A percentile compares a stretch with the other conserved stretches of the same genome.
Evolutionary conservation across 2,888 invertebrate species (phyloP).

Genomic region (Vesta saturnalis): DNA sequence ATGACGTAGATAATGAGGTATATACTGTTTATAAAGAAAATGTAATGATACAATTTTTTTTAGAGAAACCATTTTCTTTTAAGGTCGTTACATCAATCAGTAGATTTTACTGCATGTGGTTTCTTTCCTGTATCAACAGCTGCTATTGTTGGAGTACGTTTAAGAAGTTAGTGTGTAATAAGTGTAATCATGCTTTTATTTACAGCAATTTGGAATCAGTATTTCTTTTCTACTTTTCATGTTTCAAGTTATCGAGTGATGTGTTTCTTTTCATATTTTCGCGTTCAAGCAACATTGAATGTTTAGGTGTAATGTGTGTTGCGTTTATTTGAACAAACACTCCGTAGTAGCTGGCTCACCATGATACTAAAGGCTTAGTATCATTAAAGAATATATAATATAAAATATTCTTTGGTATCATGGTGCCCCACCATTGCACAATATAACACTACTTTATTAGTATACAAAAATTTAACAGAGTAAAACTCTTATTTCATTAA

Average conservation of each 20-base stretch:
- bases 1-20: slow-evolving; percentile 28
- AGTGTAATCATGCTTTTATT: neutral
- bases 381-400: too few relatives aligned
- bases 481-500: too few relatives aligned
- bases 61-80: slow-evolving; percentile 43
- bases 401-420: too few relatives aligned
- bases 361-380: too few relatives aligned
- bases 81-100: slow-evolving; percentile 40
- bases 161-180: neutral
- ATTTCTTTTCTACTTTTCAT: slow-evolving; percentile 30
- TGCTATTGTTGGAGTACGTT: slow-evolving; percentile 41
- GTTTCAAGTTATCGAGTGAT: slow-evolving; percentile 31
- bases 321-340: too few relatives aligned
- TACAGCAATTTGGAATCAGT: slow-evolving; percentile 34
- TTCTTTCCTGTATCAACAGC: slow-evolving; percentile 42
- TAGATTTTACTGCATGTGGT: slow-evolving; percentile 39
- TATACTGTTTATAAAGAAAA: neutral
- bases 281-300: too few relatives aligned
- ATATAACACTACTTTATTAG: too few relatives aligned
- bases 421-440: too few relatives aligned
- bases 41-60: slow-evolving; percentile 10
- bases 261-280: too few relatives aligned
- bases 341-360: too few relatives aligned
- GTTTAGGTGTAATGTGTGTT: too few relatives aligned
- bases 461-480: too few relatives aligned